Percentiles rank a stretch among this genome's conserved stretches.
Conservation (phyloP, 2,797 vertebrate species). For the Schizopygopsis malacanthus region DNA sequence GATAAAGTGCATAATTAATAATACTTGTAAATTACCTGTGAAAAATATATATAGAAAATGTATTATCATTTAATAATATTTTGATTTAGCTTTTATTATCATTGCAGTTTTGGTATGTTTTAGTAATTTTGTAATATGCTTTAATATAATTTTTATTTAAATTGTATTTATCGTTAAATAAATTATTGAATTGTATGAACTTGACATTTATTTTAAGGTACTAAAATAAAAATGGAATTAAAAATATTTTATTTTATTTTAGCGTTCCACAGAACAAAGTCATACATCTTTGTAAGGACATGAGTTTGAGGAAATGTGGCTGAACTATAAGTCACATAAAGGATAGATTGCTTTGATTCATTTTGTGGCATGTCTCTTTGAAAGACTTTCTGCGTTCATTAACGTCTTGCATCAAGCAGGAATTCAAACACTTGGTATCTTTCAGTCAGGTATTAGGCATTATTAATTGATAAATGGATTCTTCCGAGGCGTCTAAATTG, state of each 20-base stretch:
- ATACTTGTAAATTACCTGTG: background rate
- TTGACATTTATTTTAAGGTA: background rate
- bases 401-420: background rate
- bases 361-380: background rate
- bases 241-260: background rate
- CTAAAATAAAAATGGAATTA: background rate
- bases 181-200: too few species aligned
- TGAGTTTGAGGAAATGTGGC: background rate
- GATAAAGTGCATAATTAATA: background rate
- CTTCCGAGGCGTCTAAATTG: conserved; percentile 27
- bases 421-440: conserved; percentile 35
- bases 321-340: background rate
- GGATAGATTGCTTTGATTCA: background rate
- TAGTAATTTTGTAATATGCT: background rate
- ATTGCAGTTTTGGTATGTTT: background rate
- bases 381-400: conserved; percentile 11
- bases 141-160: background rate
- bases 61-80: background rate
- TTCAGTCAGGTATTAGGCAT: conserved; percentile 14
- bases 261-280: background rate
- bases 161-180: background rate
- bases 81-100: background rate
- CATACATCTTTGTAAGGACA: background rate
- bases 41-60: background rate
- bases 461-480: conserved; percentile 42